Base-by-base conservation (phyloP, 2,888 invertebrate species). In the Sclerodermus sp. region DNA sequence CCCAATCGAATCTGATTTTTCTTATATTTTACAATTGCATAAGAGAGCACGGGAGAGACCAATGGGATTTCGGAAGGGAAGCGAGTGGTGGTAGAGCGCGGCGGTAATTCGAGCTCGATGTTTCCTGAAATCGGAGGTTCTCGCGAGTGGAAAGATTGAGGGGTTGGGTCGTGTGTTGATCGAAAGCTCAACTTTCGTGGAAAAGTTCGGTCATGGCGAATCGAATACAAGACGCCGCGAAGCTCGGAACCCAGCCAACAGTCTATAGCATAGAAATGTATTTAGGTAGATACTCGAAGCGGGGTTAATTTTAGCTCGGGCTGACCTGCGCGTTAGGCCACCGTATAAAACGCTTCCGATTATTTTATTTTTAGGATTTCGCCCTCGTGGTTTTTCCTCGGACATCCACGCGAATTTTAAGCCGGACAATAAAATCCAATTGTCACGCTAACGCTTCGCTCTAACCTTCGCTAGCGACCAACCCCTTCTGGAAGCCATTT, bases 351-450 rank as follows among this genome's bases (percentile, higher is more conserved):
- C 68, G 62, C 67, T 71, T 68, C 65, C 67, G 70, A 71, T 73
- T 70, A 70, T 66, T 65, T 73, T 73, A 73, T 73, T 73, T 73
- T 73, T 73, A 71, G 71, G 60, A 66, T 58, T 63, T 55, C 55
- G 55, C 54, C 42, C 34, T 34, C 51, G 44, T 42, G 47, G 44
- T 44, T 53, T 47, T 55, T 44, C 51, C 51, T 37, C 47, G 44
- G 37, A 30, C 29, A 16, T 32, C 23, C 23, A 23, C 23, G 23
- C 23, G 23, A 23, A 23, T 23, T 23, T 8, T 23, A 3, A 23
- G 23, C 23, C 23, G n/a, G n/a, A n/a, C n/a, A n/a, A n/a, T n/a
- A n/a, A 23, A 23, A 23, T 8, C 8, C 4, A 23, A 23, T 8
- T 23, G 23, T 23, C 23, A 5, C 23, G n/a, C n/a, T n/a, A n/a